Evolutionary conservation across 2,888 invertebrate genomes (phyloP).

Genomic region (Drosophila quasianomalipes): DNA sequence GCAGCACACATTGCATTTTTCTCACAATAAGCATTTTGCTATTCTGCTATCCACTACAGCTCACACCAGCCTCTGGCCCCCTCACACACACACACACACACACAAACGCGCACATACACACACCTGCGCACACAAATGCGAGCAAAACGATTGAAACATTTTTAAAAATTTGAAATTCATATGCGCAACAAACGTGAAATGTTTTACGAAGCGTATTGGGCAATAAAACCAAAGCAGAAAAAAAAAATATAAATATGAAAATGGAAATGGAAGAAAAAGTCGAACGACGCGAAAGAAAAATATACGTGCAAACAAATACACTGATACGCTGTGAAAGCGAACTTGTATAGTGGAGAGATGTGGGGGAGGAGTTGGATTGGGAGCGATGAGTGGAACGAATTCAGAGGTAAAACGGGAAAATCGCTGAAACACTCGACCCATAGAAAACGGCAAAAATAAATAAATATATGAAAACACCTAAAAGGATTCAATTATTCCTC

Average conservation of each 20-base stretch:
- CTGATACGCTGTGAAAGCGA: conserved; percentile 46
- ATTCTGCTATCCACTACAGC: conserved; percentile 53
- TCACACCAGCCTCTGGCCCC: conserved; percentile 28
- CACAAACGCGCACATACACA: conserved; percentile 27
- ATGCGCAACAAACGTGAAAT: conserved; percentile 82
- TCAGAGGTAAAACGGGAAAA: conserved; percentile 29
- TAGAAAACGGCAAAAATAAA: conserved; percentile 57
- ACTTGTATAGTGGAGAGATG: conserved; percentile 8
- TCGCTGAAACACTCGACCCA: conserved; percentile 63
- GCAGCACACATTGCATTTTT: conserved; percentile 73
- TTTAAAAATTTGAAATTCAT: conserved; percentile 81
- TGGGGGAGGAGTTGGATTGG: not conserved
- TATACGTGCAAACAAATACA: conserved; percentile 55
- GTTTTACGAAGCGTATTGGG: conserved; percentile 78
- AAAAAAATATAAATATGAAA: conserved; percentile 22
- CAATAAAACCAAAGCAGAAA: conserved; percentile 66
- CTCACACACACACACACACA: conserved; percentile 13
- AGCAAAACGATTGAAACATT: conserved; percentile 73
- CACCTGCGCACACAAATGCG: conserved; percentile 50
- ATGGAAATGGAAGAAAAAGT: conserved; percentile 38
- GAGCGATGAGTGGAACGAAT: not conserved
- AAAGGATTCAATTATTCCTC: conserved; percentile 81
- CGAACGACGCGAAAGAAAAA: conserved; percentile 62
- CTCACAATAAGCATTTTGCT: conserved; percentile 81
- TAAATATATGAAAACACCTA: conserved; percentile 80